These are phyloP conservation scores for Candoia aspera DNA, from an alignment of 2,113 vertebrate species.

Conservation along the genomic window DNA sequence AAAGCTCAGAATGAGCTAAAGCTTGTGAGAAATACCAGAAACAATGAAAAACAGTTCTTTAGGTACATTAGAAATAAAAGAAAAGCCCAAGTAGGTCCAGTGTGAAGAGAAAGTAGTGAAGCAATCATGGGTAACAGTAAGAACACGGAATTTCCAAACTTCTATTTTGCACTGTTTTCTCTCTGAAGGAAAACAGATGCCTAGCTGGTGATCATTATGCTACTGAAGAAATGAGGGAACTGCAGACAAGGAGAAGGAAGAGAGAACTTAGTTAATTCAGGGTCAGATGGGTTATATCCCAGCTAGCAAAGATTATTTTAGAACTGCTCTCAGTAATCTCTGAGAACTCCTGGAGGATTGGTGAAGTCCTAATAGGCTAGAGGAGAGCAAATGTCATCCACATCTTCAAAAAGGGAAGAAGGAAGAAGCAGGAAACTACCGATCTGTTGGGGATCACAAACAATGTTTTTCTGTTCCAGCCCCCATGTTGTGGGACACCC, in stretches of 20 bases:
- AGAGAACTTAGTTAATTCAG: no score
- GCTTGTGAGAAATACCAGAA: background rate
- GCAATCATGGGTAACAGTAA: background rate
- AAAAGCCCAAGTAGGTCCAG: background rate
- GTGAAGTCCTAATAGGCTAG: background rate
- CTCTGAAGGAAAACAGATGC: background rate
- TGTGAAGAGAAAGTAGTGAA: background rate
- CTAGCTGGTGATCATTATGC: background rate
- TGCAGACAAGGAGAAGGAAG: no score
- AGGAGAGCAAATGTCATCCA: background rate
- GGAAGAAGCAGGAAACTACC: background rate
- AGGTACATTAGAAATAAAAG: background rate
- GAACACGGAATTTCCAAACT: background rate
- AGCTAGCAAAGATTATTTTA: no score
- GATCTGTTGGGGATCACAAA: background rate
- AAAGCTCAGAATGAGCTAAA: background rate
- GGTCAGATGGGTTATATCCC: no score
- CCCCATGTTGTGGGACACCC: background rate
- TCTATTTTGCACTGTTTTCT: background rate
- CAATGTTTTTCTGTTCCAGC: background rate
- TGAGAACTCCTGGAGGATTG: background rate
- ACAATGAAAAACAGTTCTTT: background rate
- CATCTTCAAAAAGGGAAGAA: background rate
- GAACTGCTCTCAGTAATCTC: no score
- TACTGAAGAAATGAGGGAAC: background rate